phyloP scores from a whole-genome alignment of 2,888 invertebrate species.

The Pherbina coryleti region DNA sequence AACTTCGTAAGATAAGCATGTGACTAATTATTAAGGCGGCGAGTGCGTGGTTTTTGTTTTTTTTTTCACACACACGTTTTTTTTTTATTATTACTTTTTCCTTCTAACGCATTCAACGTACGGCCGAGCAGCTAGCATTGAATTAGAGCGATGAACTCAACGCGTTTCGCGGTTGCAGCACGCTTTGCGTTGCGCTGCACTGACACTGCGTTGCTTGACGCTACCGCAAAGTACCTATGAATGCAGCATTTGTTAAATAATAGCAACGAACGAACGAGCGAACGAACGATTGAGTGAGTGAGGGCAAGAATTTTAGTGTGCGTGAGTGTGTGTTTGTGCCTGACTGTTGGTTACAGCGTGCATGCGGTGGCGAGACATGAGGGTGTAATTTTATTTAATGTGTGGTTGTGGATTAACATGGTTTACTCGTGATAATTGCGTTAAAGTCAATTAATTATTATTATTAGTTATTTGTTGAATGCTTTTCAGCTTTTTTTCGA shows the following conservation, averaged over 20 bases:
- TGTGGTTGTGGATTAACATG: neutral
- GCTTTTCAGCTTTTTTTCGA: neutral
- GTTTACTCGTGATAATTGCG: too few relatives aligned
- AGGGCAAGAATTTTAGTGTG: too few relatives aligned
- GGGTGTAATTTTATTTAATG: neutral
- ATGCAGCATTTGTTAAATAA: slow-evolving; percentile 17
- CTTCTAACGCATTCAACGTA: neutral
- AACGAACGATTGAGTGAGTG: neutral
- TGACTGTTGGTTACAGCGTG: neutral
- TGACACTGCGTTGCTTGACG: slow-evolving; percentile 1
- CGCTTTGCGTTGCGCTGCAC: neutral
- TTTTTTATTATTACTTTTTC: neutral
- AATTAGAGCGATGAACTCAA: slow-evolving; percentile 67
- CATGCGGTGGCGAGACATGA: neutral
- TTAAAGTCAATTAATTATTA: neutral
- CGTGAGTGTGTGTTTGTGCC: neutral
- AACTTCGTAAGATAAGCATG: too few relatives aligned
- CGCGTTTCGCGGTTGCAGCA: slow-evolving; percentile 12
- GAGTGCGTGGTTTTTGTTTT: neutral
- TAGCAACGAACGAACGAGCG: neutral
- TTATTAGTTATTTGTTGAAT: neutral
- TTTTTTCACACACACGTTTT: neutral
- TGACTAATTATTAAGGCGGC: too few relatives aligned
- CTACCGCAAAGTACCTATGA: neutral
- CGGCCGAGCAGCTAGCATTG: slow-evolving; percentile 55